Percentiles rank a stretch among this genome's conserved stretches.
phyloP scores from a whole-genome alignment of 1,140 invertebrate genomes.

The Archivesica marissinica region DNA sequence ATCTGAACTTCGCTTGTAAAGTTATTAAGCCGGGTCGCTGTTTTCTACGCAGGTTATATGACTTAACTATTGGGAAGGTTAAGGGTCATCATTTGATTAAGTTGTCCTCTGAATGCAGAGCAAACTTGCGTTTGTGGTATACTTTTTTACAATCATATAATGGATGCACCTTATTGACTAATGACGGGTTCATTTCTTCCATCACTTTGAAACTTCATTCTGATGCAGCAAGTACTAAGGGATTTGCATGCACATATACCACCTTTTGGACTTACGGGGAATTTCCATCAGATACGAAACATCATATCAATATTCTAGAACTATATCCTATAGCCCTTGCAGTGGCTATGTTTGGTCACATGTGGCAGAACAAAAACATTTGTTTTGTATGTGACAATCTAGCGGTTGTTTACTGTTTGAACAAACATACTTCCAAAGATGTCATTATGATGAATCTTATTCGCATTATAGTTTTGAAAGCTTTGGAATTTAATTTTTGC shows the following conservation, averaged over 20 bases:
- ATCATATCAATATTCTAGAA: conserved; percentile 23
- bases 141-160: conserved; percentile 51
- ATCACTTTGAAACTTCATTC: conserved; percentile 29
- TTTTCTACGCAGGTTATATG: conserved; percentile 49
- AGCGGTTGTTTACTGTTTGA: conserved; percentile 54
- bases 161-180: conserved; percentile 30
- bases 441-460: conserved; percentile 38
- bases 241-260: background rate
- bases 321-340: conserved; percentile 45
- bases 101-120: conserved; percentile 30
- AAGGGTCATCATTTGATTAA: conserved; percentile 47
- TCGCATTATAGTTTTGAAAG: conserved; percentile 12
- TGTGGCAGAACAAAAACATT: conserved; percentile 25
- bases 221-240: background rate
- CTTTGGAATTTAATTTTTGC: conserved; percentile 3
- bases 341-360: conserved; percentile 29
- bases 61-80: conserved; percentile 30
- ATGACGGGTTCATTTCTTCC: conserved; percentile 14
- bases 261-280: background rate
- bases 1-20: conserved; percentile 47
- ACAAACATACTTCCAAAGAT: conserved; percentile 56
- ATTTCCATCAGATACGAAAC: background rate
- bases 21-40: conserved; percentile 46
- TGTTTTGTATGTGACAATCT: conserved; percentile 55
- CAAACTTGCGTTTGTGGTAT: conserved; percentile 3